Evolutionary conservation across 2,797 vertebrate genomes (phyloP).

Genomic region (Tympanoctomys barrerae): DNA sequence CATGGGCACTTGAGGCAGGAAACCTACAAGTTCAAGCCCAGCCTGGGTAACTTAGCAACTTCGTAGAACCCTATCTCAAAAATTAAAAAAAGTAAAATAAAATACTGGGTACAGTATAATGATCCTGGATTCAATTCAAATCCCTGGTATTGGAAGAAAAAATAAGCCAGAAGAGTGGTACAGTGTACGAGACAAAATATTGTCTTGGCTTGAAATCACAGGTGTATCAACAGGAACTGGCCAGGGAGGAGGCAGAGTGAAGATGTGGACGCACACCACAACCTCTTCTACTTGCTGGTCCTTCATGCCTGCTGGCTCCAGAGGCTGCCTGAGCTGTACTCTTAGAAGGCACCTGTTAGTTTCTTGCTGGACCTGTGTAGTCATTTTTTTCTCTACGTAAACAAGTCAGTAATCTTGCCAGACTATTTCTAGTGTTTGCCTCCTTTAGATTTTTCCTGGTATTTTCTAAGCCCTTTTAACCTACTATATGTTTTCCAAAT

Average conservation of each 20-base stretch:
- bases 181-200: background rate
- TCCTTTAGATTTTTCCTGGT: conserved; percentile 32
- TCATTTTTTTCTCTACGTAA: background rate
- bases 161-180: background rate
- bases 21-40: background rate
- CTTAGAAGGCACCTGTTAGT: background rate
- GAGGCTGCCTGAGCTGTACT: background rate
- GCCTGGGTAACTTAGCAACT: background rate
- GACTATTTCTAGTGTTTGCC: background rate
- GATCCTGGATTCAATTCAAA: background rate
- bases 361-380: background rate
- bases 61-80: background rate
- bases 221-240: background rate
- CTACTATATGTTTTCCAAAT: conserved; percentile 32
- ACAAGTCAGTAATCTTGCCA: conserved; percentile 25
- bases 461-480: conserved; percentile 38
- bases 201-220: background rate
- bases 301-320: background rate
- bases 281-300: background rate
- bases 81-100: background rate
- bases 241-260: background rate
- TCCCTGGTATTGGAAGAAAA: background rate
- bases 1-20: background rate
- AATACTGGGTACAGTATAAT: background rate
- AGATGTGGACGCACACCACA: background rate